Evolutionary conservation across 2,888 invertebrate species (phyloP), one percentile per base, ranked within the genome.

Genomic region (Lamproptera curius): DNA sequence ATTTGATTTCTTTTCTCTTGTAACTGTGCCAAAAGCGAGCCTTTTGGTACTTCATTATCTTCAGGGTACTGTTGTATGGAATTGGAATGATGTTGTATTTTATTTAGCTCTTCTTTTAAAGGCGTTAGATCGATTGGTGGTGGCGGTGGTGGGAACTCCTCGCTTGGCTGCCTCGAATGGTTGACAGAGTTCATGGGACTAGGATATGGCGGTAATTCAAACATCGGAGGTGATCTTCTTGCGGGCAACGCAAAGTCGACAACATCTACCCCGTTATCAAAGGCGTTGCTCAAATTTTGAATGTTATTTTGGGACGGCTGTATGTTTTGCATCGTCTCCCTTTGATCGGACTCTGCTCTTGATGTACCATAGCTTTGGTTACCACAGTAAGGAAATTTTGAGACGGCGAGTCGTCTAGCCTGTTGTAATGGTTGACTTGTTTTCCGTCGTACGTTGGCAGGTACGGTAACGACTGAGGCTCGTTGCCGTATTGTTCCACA

Each of bases 111-210:
- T 54, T 92, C 90, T 50, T 91, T 91, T 0, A 92, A 76, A 0
- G 91, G 90, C 15, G 90, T 91, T 53, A 93, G 80, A 55, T 94
- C 93, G 38, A 94, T 89, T 0, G 93, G 93, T 1, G 94, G 93
- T 0, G 96, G 96, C n/a, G 95, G 95, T 3, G 95, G 95, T 39
- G 96, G 96, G 63, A 96, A 96, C 62, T 96, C 96, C 76, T 95
- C 95, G 72, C 95, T 96, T 0, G 94, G 92, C 73, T 96, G 96
- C 39, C 96, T 87, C 1, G 95, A 96, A 73, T 96, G 96, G 45
- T 92, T 90, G 0, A 91, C 92, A 0, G 95, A 94, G 57, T 91
- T 91, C 58, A 92, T 89, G 1, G 94, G 94, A 62, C 93, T 93
- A 1, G 95, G 95, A 69, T 95, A 95, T 0, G 95, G 95, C 1